These are phyloP conservation scores for Sebastes diploproa DNA, from an alignment of 2,797 vertebrate species.

Conservation along the genomic window DNA sequence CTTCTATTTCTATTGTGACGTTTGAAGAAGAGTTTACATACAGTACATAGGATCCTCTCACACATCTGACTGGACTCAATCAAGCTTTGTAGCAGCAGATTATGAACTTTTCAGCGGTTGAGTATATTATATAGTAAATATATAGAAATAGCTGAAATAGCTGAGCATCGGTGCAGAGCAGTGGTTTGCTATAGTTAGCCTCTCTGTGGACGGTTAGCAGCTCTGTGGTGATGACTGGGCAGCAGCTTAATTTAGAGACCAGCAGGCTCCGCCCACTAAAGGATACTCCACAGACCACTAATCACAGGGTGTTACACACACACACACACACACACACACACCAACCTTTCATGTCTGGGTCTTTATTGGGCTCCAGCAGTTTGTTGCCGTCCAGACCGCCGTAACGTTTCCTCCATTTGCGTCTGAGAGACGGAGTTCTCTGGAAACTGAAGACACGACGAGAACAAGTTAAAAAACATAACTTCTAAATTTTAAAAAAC, in stretches of 20 bases:
- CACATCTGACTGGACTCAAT: rapidly evolving
- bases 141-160: too few species aligned
- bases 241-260: conserved; percentile 19
- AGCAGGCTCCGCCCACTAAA: conserved; percentile 16
- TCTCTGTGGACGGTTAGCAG: not conserved
- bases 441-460: conserved; percentile 65
- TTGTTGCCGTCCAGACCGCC: conserved; percentile 81
- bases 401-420: conserved; percentile 82
- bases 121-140: too few species aligned
- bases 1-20: too few species aligned
- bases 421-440: conserved; percentile 77
- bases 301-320: conserved; percentile 47
- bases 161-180: not conserved
- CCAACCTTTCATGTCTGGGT: conserved; percentile 71
- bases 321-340: conserved; percentile 22
- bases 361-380: conserved; percentile 78
- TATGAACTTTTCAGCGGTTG: too few species aligned
- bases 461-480: not conserved
- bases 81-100: too few species aligned
- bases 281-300: conserved; percentile 32
- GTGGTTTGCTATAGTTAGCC: not conserved
- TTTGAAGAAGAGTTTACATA: too few species aligned
- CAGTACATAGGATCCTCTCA: not conserved
- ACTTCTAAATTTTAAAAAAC: not conserved
- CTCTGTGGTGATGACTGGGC: not conserved